Evolutionary conservation across 2,888 invertebrate species (phyloP), one percentile per base, ranked within the genome.

Genomic region (Malacosoma neustria): DNA sequence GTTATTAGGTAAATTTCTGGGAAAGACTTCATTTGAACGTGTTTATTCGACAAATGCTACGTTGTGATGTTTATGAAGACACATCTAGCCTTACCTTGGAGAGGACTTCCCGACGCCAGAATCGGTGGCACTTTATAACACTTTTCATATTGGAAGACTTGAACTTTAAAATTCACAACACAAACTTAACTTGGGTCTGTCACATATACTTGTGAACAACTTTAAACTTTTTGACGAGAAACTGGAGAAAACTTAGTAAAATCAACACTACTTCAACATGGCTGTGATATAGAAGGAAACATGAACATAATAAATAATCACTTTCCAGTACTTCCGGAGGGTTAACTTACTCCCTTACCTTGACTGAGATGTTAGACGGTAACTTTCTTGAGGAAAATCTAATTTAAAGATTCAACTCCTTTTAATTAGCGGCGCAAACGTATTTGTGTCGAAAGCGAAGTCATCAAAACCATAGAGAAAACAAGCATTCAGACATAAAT

Each of bases 211-310:
- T 76, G 82, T 84, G 81, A 77, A 64, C 68, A 77, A 81, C 79
- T 80, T 76, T 61, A 65, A 72, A 80, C 76, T 81, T 81, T 72
- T 62, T 40, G 68, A 75, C 80, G 61, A 71, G 73, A 72, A 70
- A 80, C 77, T 74, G 79, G 74, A 74, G 75, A 72, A 64, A 84
- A 84, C 84, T 80, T 72, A 82, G 58, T 70, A 73, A 79, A 82
- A 79, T 73, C 74, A 82, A 82, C 85, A 85, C 84, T 85, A 85
- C 81, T 82, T 79, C 75, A 82, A 85, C 84, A 85, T 85, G 84
- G 84, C 84, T 85, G 85, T 84, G 77, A 77, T 82, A 74, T 69
- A 72, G 80, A 72, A 82, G 79, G 76, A 82, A 81, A 79, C 72
- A 80, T 71, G 73, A 76, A 80, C 76, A 82, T 81, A 82, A 77